phyloP scores from a whole-genome alignment of 2,113 vertebrate genomes.

The Mesocricetus auratus region DNA sequence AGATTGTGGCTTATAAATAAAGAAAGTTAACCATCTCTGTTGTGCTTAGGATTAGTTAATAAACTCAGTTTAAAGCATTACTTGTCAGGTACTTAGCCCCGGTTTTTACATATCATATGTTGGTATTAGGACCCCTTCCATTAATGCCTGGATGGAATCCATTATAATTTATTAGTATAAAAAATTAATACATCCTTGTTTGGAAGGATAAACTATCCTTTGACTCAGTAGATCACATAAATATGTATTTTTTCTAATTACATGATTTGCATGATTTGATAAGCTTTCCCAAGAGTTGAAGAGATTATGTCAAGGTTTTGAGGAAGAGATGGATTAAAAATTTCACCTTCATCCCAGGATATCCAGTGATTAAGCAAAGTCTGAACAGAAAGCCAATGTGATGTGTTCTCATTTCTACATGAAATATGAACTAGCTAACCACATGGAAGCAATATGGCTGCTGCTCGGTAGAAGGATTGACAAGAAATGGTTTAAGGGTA shows the following conservation, averaged over 20 bases:
- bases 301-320: neutral
- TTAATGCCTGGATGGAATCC: neutral
- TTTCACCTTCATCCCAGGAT: neutral
- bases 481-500: neutral
- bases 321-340: neutral
- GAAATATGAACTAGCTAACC: neutral
- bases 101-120: neutral
- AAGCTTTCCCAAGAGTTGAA: neutral
- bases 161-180: slow-evolving; percentile 23
- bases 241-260: neutral
- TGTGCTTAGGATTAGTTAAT: neutral
- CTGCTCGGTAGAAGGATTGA: neutral
- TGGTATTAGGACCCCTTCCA: neutral
- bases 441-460: neutral
- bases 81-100: neutral
- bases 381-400: neutral
- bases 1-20: no score
- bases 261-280: neutral
- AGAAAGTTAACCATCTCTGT: neutral
- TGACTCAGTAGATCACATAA: neutral
- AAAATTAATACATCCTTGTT: neutral
- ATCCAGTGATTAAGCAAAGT: neutral
- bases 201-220: neutral
- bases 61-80: neutral
- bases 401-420: neutral